Conservation (phyloP, 92 coral and sea anemone genomes). For the Ricordea florida region DNA sequence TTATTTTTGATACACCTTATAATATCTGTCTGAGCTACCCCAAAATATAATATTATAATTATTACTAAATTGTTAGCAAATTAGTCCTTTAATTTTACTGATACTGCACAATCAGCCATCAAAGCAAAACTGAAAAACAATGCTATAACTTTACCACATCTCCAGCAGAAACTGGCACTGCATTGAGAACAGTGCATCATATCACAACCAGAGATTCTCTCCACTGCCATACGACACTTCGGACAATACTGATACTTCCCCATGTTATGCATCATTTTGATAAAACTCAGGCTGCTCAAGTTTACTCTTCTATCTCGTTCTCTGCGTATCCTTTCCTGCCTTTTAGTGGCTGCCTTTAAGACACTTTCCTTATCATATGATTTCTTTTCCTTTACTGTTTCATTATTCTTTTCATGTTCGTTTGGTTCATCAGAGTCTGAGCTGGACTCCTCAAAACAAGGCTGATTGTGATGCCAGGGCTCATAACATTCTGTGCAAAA, state of each 20-base stretch:
- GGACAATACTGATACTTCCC: conserved; percentile 87
- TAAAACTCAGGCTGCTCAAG: conserved; percentile 56
- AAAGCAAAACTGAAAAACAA: too few species aligned
- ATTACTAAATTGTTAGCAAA: too few species aligned
- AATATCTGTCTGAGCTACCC: too few species aligned
- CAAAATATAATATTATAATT: too few species aligned
- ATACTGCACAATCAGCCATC: too few species aligned
- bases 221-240: conserved; percentile 78
- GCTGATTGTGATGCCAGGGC: conserved; percentile 81
- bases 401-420: not conserved
- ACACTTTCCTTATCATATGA: not conserved
- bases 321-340: not conserved
- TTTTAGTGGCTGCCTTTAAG: not conserved
- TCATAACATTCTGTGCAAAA: conserved; percentile 92
- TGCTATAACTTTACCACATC: conserved; percentile 71
- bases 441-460: conserved; percentile 62
- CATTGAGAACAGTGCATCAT: conserved; percentile 95
- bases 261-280: conserved; percentile 57
- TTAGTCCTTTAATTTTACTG: too few species aligned
- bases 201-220: conserved; percentile 88
- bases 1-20: too few species aligned
- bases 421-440: conserved; percentile 29
- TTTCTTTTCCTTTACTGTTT: conserved; percentile 12
- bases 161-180: conserved; percentile 79
- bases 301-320: conserved; percentile 20